A percentile compares a stretch with the other conserved stretches of the same genome.
Evolutionary conservation across 2,888 invertebrate genomes (phyloP).

Genomic region (Lapara coniferarum): DNA sequence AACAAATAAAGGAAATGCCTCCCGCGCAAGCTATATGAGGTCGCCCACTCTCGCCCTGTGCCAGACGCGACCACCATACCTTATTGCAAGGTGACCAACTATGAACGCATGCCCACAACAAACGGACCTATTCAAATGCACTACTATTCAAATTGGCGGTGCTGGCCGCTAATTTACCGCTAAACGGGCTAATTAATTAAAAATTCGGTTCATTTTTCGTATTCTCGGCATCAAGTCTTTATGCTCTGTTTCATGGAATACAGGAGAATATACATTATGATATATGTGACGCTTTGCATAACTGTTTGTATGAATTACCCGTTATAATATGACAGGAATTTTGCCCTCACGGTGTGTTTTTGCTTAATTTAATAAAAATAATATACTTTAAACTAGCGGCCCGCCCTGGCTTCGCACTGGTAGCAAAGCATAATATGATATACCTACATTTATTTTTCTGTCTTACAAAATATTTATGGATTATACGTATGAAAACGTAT

Average conservation of each 20-base stretch:
- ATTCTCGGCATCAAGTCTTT: conserved; percentile 45
- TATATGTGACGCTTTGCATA: conserved; percentile 29
- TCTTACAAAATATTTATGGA: too few species aligned
- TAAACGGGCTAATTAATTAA: conserved; percentile 71
- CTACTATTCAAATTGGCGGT: conserved; percentile 65
- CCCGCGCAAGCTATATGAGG: conserved; percentile 80
- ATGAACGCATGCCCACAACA: conserved; percentile 54
- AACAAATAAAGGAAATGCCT: conserved; percentile 80
- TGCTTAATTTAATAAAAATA: conserved; percentile 11
- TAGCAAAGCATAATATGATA: too few species aligned
- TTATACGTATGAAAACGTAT: too few species aligned
- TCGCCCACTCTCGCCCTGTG: conserved; percentile 81
- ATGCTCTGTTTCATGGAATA: conserved; percentile 26
- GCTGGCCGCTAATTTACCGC: conserved; percentile 69
- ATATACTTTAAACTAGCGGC: conserved; percentile 5
- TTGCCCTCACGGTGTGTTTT: neutral
- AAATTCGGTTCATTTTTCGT: conserved; percentile 56
- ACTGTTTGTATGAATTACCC: conserved; percentile 18
- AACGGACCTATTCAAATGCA: conserved; percentile 54
- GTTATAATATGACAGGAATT: conserved; percentile 23
- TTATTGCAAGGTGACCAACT: conserved; percentile 79
- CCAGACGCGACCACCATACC: conserved; percentile 78
- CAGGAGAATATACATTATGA: conserved; percentile 35
- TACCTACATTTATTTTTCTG: too few species aligned
- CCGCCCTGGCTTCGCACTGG: too few species aligned